These are phyloP conservation scores for Ischnura elegans DNA, from an alignment of 2,888 invertebrate genomes.

Conservation along the genomic window DNA sequence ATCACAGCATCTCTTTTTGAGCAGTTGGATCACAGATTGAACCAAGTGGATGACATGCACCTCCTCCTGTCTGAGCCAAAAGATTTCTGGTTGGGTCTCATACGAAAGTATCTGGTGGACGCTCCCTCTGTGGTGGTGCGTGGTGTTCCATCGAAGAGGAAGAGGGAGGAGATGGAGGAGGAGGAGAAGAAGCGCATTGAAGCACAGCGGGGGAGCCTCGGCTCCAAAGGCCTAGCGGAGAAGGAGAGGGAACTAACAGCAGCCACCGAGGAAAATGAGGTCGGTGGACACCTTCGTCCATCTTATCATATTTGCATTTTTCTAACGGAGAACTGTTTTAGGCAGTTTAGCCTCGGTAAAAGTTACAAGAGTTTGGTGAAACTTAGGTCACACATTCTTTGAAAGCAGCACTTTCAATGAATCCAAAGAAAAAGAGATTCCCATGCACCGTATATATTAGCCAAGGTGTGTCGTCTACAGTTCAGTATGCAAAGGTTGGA, in stretches of 20 bases:
- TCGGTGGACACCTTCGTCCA: constrained; percentile 75
- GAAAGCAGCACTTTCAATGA: no score
- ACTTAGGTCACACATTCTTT: no score
- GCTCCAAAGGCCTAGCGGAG: constrained; percentile 84
- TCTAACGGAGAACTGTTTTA: no score
- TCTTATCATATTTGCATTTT: no score
- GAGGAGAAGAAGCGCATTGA: constrained; percentile 87
- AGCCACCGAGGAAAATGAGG: constrained; percentile 89
- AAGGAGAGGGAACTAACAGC: constrained; percentile 83
- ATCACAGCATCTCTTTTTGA: background rate
- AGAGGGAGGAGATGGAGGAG: constrained; percentile 84
- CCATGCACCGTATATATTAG: no score
- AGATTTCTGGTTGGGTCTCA: constrained; percentile 86
- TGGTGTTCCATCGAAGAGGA: constrained; percentile 83
- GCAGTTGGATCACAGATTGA: constrained; percentile 70
- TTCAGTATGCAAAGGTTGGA: no score
- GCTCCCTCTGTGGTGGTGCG: constrained; percentile 82
- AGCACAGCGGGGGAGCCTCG: constrained; percentile 83
- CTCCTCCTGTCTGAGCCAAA: constrained; percentile 82
- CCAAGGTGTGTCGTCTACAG: no score
- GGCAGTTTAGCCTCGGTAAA: no score
- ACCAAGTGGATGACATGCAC: constrained; percentile 80
- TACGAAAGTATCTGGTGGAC: constrained; percentile 83
- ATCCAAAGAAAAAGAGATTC: no score
- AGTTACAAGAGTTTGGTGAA: no score